These are phyloP conservation scores for Alauda arvensis DNA, from an alignment of 2,797 vertebrate species.

Conservation along the genomic window DNA sequence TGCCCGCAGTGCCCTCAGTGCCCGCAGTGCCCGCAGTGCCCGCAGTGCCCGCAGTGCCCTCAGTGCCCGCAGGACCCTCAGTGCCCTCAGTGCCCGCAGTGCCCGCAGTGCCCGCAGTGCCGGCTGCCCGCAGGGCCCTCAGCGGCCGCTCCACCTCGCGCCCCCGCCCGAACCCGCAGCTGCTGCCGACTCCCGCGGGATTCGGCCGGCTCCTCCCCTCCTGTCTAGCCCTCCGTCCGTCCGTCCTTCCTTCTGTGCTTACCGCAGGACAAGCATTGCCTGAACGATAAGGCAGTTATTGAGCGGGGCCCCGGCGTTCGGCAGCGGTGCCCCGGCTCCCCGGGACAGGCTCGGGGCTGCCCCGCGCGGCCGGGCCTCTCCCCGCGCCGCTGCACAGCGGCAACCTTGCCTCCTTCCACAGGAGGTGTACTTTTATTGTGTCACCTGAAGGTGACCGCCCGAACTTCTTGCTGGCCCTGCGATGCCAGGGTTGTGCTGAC, in stretches of 20 bases:
- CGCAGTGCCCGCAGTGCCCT: not conserved
- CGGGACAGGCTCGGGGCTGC: too few species aligned
- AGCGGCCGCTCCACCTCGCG: not conserved
- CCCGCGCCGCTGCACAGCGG: not conserved
- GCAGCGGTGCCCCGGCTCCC: not conserved
- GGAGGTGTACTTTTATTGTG: not conserved
- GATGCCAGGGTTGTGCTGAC: fast-evolving
- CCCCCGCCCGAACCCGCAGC: too few species aligned
- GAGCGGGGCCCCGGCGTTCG: not conserved
- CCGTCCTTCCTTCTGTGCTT: not conserved
- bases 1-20: too few species aligned
- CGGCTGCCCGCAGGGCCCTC: not conserved
- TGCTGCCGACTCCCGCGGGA: not conserved
- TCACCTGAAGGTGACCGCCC: not conserved
- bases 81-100: too few species aligned
- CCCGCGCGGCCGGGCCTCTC: too few species aligned
- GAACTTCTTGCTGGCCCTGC: not conserved
- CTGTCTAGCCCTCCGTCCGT: fast-evolving
- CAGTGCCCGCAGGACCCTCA: not conserved
- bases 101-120: not conserved
- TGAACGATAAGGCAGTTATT: too few species aligned
- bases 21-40: too few species aligned
- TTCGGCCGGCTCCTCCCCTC: not conserved
- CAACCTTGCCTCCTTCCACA: fast-evolving
- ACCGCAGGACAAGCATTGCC: not conserved